Conservation (phyloP, 35 echinoderm and acorn worm species). For the Diadema setosum region DNA sequence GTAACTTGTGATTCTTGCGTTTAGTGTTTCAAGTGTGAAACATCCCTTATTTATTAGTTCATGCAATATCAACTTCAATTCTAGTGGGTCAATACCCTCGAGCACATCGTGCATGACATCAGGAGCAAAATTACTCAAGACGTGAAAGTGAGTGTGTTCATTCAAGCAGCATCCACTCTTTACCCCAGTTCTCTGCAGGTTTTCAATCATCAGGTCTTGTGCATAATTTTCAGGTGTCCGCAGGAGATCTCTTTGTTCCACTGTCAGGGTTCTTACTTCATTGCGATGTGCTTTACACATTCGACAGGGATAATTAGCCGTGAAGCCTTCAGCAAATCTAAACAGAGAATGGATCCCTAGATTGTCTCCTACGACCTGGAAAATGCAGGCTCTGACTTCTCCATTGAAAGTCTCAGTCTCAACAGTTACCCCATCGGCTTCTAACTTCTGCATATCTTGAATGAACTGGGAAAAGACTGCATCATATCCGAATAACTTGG, state of each 20-base stretch:
- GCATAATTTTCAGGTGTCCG: constrained; percentile 30
- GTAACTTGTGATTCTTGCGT: neutral
- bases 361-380: constrained; percentile 63
- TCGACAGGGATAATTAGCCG: constrained; percentile 38
- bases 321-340: constrained; percentile 44
- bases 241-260: neutral
- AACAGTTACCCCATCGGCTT: constrained; percentile 1
- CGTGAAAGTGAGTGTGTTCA: neutral
- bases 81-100: neutral
- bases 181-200: constrained; percentile 26
- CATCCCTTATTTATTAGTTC: neutral
- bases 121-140: neutral
- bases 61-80: neutral
- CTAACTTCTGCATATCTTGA: neutral
- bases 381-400: constrained; percentile 25
- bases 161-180: constrained; percentile 41
- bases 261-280: neutral
- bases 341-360: constrained; percentile 33
- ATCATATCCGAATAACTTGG: constrained; percentile 11
- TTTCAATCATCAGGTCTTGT: neutral
- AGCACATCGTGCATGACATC: neutral
- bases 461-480: neutral
- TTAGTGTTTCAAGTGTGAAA: neutral
- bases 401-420: constrained; percentile 17
- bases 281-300: constrained; percentile 14